phyloP scores from a whole-genome alignment of 2,113 vertebrate genomes.

The Rousettus leschenaultii region DNA sequence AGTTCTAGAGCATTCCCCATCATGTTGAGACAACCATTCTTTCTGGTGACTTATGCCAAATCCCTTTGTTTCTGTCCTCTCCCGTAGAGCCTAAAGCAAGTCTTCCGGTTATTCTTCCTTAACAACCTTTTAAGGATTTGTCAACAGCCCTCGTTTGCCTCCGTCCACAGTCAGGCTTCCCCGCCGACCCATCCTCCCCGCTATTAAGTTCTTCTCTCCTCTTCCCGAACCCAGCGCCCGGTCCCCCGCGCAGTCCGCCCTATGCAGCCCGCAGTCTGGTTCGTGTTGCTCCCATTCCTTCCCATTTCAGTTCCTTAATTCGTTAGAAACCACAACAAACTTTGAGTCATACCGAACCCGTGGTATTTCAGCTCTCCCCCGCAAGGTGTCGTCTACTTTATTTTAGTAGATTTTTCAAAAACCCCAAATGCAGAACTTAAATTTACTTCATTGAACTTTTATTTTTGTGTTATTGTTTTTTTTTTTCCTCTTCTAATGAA shows the following conservation, averaged over 20 bases:
- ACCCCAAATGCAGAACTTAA: background rate
- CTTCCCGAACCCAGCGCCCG: no score
- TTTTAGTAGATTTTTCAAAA: background rate
- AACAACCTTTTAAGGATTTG: background rate
- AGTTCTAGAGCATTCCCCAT: background rate
- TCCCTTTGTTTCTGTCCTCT: background rate
- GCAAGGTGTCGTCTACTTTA: background rate
- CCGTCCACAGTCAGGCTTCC: rapidly evolving
- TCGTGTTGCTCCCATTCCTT: background rate
- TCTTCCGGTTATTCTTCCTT: background rate
- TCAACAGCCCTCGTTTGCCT: background rate
- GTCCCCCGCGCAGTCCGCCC: rapidly evolving
- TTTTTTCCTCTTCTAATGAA: background rate
- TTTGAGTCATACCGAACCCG: background rate
- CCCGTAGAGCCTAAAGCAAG: background rate
- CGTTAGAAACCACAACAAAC: background rate
- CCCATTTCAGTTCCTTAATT: background rate
- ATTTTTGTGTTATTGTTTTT: background rate
- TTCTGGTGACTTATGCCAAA: background rate
- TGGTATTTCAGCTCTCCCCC: background rate
- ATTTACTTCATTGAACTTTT: background rate
- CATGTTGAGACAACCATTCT: background rate
- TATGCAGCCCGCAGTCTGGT: background rate
- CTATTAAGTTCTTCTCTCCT: background rate
- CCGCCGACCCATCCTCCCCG: background rate